These are phyloP conservation scores for Pogonophryne albipinna DNA, from an alignment of 2,797 vertebrate species.

Conservation along the genomic window DNA sequence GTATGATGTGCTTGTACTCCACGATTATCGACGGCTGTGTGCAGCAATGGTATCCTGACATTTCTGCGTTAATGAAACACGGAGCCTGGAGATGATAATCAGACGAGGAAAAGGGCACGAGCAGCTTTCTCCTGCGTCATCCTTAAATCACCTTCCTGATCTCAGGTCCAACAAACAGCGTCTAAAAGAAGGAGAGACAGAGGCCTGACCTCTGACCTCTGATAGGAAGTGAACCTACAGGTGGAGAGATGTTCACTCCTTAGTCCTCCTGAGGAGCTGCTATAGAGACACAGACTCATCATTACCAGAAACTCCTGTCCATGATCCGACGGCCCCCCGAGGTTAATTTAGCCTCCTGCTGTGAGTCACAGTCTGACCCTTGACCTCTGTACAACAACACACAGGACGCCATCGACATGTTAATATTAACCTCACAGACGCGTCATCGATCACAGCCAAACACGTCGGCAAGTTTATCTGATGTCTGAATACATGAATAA, in stretches of 20 bases:
- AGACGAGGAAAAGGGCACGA: conserved; percentile 62
- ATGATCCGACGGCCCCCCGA: background rate
- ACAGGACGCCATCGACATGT: conserved; percentile 5
- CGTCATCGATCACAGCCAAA: conserved; percentile 51
- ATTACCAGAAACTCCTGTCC: background rate
- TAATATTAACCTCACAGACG: conserved; percentile 43
- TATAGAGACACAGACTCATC: no score
- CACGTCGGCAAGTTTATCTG: conserved; percentile 22
- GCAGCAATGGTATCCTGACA: conserved; percentile 47
- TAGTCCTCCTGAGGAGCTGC: no score
- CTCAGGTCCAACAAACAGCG: conserved; percentile 1
- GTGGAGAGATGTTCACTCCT: conserved; percentile 6
- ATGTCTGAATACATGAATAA: conserved; percentile 58
- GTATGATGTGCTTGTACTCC: background rate
- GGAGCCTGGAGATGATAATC: conserved; percentile 47
- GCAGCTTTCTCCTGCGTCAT: conserved; percentile 42
- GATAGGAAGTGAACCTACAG: conserved; percentile 33
- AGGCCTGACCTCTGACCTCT: conserved; percentile 20
- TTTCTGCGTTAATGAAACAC: conserved; percentile 70
- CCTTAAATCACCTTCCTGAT: conserved; percentile 19
- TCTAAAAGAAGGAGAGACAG: background rate
- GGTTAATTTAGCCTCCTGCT: conserved; percentile 10
- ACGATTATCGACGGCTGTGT: background rate
- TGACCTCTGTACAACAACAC: conserved; percentile 39
- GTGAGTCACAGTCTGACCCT: conserved; percentile 33